Evolutionary conservation across 2,888 invertebrate genomes (phyloP).

Genomic region (Euclidia mi): DNA sequence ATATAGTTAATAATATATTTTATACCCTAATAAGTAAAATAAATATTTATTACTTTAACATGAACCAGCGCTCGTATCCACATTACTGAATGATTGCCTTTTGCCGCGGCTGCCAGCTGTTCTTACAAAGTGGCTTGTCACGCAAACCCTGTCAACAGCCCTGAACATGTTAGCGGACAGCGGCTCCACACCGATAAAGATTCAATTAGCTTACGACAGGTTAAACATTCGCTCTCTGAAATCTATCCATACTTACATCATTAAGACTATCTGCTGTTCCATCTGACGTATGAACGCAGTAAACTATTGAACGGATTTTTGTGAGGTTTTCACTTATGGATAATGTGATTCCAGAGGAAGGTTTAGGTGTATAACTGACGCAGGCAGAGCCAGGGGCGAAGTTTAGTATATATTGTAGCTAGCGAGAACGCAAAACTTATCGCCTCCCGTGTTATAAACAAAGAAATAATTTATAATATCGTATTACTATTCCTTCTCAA

Average conservation of each 20-base stretch:
- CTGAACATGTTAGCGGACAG: neutral
- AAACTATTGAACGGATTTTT: no score
- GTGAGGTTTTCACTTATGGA: no score
- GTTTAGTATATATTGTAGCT: no score
- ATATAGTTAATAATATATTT: no score
- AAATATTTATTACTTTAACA: no score
- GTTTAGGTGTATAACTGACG: no score
- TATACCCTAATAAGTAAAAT: no score
- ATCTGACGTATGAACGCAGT: no score
- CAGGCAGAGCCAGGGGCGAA: no score
- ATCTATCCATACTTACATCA: neutral
- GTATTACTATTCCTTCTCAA: neutral
- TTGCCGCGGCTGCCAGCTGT: neutral
- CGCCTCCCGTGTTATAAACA: slow-evolving; percentile 25
- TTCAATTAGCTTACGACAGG: slow-evolving; percentile 1
- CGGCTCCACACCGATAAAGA: neutral
- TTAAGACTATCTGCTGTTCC: no score
- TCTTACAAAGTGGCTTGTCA: neutral
- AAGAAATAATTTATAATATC: slow-evolving; percentile 30
- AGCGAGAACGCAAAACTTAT: slow-evolving; percentile 26
- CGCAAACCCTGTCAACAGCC: neutral
- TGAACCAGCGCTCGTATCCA: no score
- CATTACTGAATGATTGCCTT: neutral
- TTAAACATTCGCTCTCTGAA: neutral
- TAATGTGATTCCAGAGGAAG: no score